These are phyloP conservation scores for Hylia prasina DNA, from an alignment of 2,113 vertebrate species.

Conservation along the genomic window DNA sequence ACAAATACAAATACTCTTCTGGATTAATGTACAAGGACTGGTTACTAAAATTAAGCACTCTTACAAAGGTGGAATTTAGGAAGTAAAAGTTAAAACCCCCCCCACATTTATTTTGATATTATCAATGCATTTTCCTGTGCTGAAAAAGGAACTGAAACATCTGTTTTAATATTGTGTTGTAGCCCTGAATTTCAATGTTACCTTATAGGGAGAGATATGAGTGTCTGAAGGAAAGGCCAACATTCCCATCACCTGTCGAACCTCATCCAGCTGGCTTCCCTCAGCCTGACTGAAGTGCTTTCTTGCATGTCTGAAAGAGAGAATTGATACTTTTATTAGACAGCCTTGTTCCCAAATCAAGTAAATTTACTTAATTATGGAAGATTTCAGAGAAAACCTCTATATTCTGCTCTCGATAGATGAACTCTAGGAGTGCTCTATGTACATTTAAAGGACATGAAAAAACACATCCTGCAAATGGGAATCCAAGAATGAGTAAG, in stretches of 20 bases:
- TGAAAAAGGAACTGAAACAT: not conserved
- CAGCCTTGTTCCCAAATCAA: not conserved
- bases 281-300: conserved; percentile 99
- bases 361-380: not conserved
- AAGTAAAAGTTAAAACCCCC: not conserved
- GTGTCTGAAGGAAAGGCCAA: conserved; percentile 98
- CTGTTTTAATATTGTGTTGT: not conserved
- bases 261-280: conserved; percentile 95
- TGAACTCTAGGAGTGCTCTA: not conserved
- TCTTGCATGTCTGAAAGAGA: conserved; percentile 85
- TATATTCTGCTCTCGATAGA: not conserved
- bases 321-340: not conserved
- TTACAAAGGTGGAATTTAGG: not conserved
- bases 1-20: not conserved
- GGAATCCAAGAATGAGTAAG: not conserved
- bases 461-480: not conserved
- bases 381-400: not conserved
- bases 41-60: not conserved
- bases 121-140: not conserved
- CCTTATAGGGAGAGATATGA: conserved; percentile 98
- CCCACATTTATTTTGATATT: not conserved
- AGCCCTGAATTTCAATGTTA: conserved; percentile 7
- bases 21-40: not conserved
- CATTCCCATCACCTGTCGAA: conserved; percentile 99
- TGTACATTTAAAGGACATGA: not conserved